Percentiles rank a stretch among this genome's conserved stretches.
Evolutionary conservation across 2,113 vertebrate species (phyloP).

Genomic region (Planiliza haematocheilus): DNA sequence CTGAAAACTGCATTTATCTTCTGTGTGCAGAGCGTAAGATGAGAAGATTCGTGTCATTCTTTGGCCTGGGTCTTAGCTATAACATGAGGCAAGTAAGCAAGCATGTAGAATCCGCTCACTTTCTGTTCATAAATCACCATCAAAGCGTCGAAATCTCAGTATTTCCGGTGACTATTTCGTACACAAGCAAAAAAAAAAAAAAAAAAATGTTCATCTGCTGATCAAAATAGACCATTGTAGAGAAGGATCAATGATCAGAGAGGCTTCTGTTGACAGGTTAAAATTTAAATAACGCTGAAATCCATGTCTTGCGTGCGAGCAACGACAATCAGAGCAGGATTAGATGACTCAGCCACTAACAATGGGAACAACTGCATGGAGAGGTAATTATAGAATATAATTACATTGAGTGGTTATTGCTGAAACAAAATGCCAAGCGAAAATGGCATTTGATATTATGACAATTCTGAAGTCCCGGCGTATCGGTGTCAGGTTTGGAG

Average conservation of each 20-base stretch:
- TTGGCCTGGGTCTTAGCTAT: background rate
- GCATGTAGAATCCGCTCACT: no score
- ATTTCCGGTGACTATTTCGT: no score
- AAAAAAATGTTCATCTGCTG: no score
- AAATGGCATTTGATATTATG: no score
- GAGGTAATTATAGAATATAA: background rate
- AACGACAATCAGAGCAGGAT: background rate
- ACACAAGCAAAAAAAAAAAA: no score
- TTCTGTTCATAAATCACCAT: no score
- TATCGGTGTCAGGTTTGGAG: background rate
- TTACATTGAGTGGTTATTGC: background rate
- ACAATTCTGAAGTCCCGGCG: background rate
- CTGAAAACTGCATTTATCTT: constrained; percentile 16
- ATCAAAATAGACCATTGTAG: background rate
- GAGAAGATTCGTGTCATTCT: background rate
- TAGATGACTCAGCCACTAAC: background rate
- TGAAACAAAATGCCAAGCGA: no score
- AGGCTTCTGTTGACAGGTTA: background rate
- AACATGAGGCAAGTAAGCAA: no score
- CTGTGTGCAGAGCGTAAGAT: background rate
- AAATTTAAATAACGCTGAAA: background rate
- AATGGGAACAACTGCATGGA: background rate
- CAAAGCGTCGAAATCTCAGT: no score
- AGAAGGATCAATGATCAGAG: background rate
- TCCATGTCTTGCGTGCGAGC: background rate